Base-by-base conservation (phyloP, 2,888 invertebrate species). In the Callyntrura sp. region DNA sequence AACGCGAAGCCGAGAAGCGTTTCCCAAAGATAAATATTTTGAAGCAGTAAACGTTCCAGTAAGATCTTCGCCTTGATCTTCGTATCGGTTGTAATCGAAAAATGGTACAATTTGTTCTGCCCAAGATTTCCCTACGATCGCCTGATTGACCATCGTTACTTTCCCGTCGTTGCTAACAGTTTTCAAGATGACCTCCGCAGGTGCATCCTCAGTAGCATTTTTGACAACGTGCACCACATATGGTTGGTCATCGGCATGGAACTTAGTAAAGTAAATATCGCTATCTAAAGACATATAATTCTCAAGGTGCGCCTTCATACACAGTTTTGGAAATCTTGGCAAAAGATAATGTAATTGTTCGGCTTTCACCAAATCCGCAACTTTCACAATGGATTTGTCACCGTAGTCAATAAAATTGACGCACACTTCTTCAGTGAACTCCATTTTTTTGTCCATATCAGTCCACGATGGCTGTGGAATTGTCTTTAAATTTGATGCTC, bases 401-500 rank as follows among this genome's bases (percentile, higher is more conserved):
- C 90, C 90, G 20, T 73, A 90, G 14, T 90, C 90, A 5, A 90
- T 81, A 20, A 51, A 90, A 4, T 9, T 6, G 4, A 89, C 57
- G 0, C 2, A 9, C 0, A 88, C 83, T 35, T 51, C 8, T 0
- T 57, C 60, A 14, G 25, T n/a, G 0, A 48, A 17, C 8, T 43
- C 35, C 1, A 23, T n/a, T n/a, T n/a, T n/a, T n/a, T n/a, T n/a
- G n/a, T n/a, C n/a, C n/a, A n/a, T n/a, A n/a, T n/a, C n/a, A 9
- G 25, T 5, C 12, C 12, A 68, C 5, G 23, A 43, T 11, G 35
- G 35, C 35, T 6, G 3, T 6, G 35, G 2, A 35, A 2, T 4
- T 35, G 35, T 2, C 35, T 4, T 35, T 35, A 6, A 14, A 57
- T n/a, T 17, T 60, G 60, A 60, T 2, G 17, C 0, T 5, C 20